Conservation (phyloP, 2,113 vertebrate genomes). For the Notothenia rossii region DNA sequence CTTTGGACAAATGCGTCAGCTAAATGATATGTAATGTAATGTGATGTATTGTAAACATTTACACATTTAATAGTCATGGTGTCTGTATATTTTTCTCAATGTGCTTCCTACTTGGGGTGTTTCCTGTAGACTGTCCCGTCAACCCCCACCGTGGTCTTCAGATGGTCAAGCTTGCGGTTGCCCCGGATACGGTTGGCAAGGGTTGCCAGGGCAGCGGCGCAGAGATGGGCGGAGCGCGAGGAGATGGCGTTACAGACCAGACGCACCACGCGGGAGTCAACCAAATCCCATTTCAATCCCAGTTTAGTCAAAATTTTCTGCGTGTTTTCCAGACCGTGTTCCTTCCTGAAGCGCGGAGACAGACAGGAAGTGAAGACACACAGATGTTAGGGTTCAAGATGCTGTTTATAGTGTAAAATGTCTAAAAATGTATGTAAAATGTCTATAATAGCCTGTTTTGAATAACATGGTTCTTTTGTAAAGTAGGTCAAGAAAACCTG, state of each 20-base stretch:
- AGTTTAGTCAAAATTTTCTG: conserved; percentile 70
- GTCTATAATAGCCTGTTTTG: too few relatives aligned
- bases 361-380: neutral
- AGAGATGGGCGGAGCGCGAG: conserved; percentile 82
- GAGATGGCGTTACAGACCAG: conserved; percentile 81
- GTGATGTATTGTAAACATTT: too few relatives aligned
- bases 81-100: too few relatives aligned
- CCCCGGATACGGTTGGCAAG: conserved; percentile 81
- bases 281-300: conserved; percentile 69
- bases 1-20: too few relatives aligned
- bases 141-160: conserved; percentile 82
- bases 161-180: conserved; percentile 64
- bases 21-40: too few relatives aligned
- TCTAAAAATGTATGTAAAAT: neutral
- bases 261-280: conserved; percentile 79
- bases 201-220: conserved; percentile 85
- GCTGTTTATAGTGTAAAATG: neutral
- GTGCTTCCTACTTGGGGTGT: conserved; percentile 79
- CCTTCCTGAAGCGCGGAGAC: conserved; percentile 46
- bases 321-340: conserved; percentile 39
- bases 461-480: too few relatives aligned
- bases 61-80: too few relatives aligned
- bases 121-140: conserved; percentile 81
- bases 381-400: neutral
- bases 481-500: too few relatives aligned